Evolutionary conservation across 2,888 invertebrate genomes (phyloP).

Genomic region (Platycnemis pennipes): DNA sequence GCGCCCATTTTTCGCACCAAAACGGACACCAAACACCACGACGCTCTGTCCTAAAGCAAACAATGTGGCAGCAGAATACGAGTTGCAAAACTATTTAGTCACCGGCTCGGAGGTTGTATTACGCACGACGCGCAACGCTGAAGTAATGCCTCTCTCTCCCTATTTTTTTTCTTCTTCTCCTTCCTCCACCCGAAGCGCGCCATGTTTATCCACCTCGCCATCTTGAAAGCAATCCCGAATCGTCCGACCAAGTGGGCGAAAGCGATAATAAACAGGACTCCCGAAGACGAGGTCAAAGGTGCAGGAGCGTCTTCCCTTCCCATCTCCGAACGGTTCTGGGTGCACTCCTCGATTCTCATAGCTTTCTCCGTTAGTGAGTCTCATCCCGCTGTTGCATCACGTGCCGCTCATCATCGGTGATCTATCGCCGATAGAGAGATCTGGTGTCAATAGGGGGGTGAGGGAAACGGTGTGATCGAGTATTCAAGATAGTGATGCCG

Average conservation of each 20-base stretch:
- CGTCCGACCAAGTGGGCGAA: conserved; percentile 23
- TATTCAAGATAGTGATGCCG: background rate
- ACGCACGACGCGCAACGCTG: conserved; percentile 2
- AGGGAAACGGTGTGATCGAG: background rate
- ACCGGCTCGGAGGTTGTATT: background rate
- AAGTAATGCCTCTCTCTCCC: background rate
- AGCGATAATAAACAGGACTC: conserved; percentile 46
- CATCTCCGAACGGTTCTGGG: background rate
- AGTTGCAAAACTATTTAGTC: conserved; percentile 11
- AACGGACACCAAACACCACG: background rate
- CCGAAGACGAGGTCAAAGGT: conserved; percentile 17
- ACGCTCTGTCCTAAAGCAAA: background rate
- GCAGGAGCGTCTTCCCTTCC: background rate
- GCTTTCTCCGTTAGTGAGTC: background rate
- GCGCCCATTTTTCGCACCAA: background rate
- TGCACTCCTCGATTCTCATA: background rate
- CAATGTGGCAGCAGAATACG: background rate
- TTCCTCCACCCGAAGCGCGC: background rate
- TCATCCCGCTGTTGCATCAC: background rate
- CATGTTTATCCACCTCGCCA: background rate
- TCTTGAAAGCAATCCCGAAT: background rate
- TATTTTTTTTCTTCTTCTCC: background rate
- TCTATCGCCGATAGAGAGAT: conserved; percentile 29
- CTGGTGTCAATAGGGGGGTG: background rate
- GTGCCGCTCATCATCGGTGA: background rate